phyloP scores from a whole-genome alignment of 2,113 vertebrate species.

The Oryzias celebensis region DNA sequence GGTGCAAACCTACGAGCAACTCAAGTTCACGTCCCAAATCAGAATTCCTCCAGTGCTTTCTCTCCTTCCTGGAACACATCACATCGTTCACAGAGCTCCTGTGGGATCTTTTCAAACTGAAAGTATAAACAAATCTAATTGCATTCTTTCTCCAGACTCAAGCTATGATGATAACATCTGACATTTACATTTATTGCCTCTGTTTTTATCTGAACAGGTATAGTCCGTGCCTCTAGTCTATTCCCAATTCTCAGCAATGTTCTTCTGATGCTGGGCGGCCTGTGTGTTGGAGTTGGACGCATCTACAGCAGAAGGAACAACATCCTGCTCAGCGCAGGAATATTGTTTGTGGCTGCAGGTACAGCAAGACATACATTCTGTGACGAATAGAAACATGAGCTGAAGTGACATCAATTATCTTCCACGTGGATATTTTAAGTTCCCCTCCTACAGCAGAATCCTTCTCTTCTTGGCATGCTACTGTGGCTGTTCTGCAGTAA shows the following conservation, averaged over 20 bases:
- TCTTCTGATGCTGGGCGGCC: constrained; percentile 89
- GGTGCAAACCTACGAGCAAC: no score
- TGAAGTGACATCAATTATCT: constrained; percentile 5
- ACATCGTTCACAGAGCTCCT: no score
- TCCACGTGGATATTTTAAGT: not conserved
- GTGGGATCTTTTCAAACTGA: no score
- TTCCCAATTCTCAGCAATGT: constrained; percentile 96
- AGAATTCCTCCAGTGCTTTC: no score
- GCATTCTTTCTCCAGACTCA: not conserved
- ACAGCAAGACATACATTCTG: constrained; percentile 16
- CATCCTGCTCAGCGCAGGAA: constrained; percentile 94
- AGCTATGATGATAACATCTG: not conserved
- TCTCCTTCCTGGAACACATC: no score
- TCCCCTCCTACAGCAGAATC: no score
- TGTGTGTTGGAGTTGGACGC: constrained; percentile 89
- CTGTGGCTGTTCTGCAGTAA: no score
- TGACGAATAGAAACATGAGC: constrained; percentile 9
- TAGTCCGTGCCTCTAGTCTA: constrained; percentile 93
- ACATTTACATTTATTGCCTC: not conserved
- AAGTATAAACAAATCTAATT: not conserved
- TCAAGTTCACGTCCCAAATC: no score
- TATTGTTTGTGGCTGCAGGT: constrained; percentile 98
- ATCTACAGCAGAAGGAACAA: constrained; percentile 92
- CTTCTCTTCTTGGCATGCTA: no score
- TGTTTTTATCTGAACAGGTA: constrained; percentile 74